Conservation (phyloP, 2,888 invertebrate species). For the Microctonus brassicae region DNA sequence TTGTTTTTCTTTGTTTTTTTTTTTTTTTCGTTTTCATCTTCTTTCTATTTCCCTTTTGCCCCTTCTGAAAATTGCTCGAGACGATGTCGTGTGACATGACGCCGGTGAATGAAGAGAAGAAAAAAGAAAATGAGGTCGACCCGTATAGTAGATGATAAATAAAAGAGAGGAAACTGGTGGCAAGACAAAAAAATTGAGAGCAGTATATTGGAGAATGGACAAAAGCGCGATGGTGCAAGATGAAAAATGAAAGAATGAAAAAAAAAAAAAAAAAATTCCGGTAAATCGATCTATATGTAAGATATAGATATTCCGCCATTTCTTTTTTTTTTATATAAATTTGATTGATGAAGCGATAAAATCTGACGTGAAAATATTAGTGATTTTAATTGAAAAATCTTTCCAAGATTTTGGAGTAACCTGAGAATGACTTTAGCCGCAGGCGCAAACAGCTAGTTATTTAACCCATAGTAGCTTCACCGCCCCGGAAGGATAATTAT, state of each 20-base stretch:
- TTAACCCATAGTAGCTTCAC: slow-evolving; percentile 49
- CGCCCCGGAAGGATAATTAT: slow-evolving; percentile 63
- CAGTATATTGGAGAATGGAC: neutral
- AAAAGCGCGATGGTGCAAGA: neutral
- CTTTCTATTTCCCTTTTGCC: neutral
- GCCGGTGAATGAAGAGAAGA: neutral
- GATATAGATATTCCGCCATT: neutral
- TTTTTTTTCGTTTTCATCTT: slow-evolving; percentile 13
- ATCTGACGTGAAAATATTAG: neutral
- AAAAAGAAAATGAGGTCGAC: slow-evolving; percentile 2
- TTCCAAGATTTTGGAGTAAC: slow-evolving; percentile 47
- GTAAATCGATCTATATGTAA: neutral
- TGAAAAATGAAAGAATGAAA: neutral
- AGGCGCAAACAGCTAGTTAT: slow-evolving; percentile 47
- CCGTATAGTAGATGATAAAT: slow-evolving; percentile 12
- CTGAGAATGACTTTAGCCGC: slow-evolving; percentile 49
- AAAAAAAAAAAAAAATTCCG: neutral
- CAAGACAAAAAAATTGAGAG: slow-evolving; percentile 11
- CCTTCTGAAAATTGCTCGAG: slow-evolving; percentile 24
- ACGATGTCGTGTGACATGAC: slow-evolving; percentile 19
- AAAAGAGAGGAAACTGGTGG: neutral
- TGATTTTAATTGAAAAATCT: slow-evolving; percentile 12
- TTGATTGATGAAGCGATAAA: slow-evolving; percentile 15
- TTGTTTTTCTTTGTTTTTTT: slow-evolving; percentile 26
- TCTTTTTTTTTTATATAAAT: neutral